A percentile compares a stretch with the other conserved stretches of the same genome.
These are phyloP conservation scores for Synanthedon myopaeformis DNA, from an alignment of 2,888 invertebrate species.

Conservation along the genomic window DNA sequence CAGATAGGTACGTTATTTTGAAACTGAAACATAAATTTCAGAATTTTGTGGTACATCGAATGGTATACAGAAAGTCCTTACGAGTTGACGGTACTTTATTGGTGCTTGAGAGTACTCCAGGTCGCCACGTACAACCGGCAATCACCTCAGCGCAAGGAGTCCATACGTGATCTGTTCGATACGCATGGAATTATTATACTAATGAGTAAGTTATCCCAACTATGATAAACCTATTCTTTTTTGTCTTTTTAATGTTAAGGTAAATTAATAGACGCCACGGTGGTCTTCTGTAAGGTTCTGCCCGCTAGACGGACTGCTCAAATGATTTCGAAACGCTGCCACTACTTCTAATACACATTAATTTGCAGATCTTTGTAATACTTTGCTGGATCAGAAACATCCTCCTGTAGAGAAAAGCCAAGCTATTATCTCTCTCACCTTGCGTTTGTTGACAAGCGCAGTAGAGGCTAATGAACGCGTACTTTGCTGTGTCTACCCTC, in stretches of 20 bases:
- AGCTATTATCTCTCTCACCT: slow-evolving; percentile 27
- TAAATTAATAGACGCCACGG: too few relatives aligned
- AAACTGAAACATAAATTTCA: slow-evolving; percentile 12
- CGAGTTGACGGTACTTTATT: slow-evolving; percentile 41
- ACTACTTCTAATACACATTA: neutral
- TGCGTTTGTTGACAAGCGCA: slow-evolving; percentile 34
- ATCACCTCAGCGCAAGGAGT: slow-evolving; percentile 7
- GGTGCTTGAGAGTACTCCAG: slow-evolving; percentile 43
- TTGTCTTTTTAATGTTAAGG: too few relatives aligned
- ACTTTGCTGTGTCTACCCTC: slow-evolving; percentile 38
- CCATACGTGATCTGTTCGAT: slow-evolving; percentile 30
- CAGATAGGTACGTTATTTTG: neutral
- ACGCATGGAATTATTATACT: slow-evolving; percentile 51
- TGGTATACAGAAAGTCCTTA: slow-evolving; percentile 53
- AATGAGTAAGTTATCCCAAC: slow-evolving; percentile 26
- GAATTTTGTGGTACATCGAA: slow-evolving; percentile 58
- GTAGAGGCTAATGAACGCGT: slow-evolving; percentile 12
- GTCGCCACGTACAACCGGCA: slow-evolving; percentile 16
- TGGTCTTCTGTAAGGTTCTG: too few relatives aligned
- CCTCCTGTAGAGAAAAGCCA: slow-evolving; percentile 47
- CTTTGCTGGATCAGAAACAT: slow-evolving; percentile 28
- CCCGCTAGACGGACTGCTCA: too few relatives aligned
- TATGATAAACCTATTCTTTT: too few relatives aligned
- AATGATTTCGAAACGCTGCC: too few relatives aligned
- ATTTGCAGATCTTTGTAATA: slow-evolving; percentile 36